phyloP scores from a whole-genome alignment of 2,888 invertebrate genomes.

The Anarsia innoxiella region DNA sequence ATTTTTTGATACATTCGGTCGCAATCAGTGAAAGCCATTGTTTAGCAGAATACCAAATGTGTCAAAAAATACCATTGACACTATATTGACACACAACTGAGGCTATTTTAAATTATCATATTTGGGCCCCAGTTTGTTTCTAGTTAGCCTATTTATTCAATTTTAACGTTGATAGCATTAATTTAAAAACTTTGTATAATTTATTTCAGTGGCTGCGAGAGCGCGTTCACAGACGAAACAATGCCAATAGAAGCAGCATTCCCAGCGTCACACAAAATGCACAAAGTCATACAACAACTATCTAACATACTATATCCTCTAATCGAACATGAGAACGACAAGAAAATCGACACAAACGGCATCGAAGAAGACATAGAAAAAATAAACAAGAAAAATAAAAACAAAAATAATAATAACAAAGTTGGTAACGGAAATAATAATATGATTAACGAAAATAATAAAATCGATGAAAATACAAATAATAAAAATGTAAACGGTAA shows the following conservation, averaged over 20 bases:
- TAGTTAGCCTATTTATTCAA: too few species aligned
- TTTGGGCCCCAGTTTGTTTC: too few species aligned
- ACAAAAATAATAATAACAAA: slow-evolving; percentile 16
- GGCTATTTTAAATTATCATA: too few species aligned
- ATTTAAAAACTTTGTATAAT: slow-evolving; percentile 1
- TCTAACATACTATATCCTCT: slow-evolving; percentile 34
- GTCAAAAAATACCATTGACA: too few species aligned
- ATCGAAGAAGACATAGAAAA: slow-evolving; percentile 17
- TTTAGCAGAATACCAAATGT: too few species aligned
- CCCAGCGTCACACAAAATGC: slow-evolving; percentile 34
- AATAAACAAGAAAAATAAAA: slow-evolving; percentile 21
- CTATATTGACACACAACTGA: too few species aligned
- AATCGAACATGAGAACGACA: slow-evolving; percentile 16
- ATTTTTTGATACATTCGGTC: too few species aligned
- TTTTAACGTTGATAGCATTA: too few species aligned
- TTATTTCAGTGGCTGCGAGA: slow-evolving; percentile 35
- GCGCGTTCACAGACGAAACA: slow-evolving; percentile 25
- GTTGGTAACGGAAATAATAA: slow-evolving; percentile 6
- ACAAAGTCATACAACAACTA: slow-evolving; percentile 38
- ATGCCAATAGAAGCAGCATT: slow-evolving; percentile 23
- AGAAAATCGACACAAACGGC: slow-evolving; percentile 19
- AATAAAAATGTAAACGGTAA: slow-evolving; percentile 14
- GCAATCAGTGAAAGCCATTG: too few species aligned
- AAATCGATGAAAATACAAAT: slow-evolving; percentile 11
- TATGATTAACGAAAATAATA: slow-evolving; percentile 11